Conservation (phyloP, 2,797 vertebrate species). For the Rhinella marina region DNA sequence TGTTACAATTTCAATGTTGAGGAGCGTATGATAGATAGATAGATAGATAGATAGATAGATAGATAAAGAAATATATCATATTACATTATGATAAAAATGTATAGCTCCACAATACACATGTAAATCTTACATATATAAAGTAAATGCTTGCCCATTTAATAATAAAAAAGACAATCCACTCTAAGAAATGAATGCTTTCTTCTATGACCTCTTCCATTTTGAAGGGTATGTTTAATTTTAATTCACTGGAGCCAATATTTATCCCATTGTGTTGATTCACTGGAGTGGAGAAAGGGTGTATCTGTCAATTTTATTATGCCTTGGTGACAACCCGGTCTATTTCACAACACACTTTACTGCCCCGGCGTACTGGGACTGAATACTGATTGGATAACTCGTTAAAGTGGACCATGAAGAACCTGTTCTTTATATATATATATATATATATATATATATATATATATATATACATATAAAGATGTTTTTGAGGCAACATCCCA, state of each 20-base stretch:
- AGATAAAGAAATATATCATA: background rate
- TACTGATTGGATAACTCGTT: constrained; percentile 31
- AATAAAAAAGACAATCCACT: constrained; percentile 42
- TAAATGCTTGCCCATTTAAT: constrained; percentile 5
- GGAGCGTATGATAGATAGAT: background rate
- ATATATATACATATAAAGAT: too few species aligned
- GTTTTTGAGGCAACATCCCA: too few species aligned
- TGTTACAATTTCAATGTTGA: too few species aligned
- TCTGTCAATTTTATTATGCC: constrained; percentile 60
- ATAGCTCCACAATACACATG: background rate
- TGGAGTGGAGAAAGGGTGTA: constrained; percentile 55
- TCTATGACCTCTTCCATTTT: constrained; percentile 53
- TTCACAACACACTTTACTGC: constrained; percentile 58
- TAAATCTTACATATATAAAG: constrained; percentile 38
- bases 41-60: background rate
- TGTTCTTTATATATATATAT: background rate
- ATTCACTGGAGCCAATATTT: constrained; percentile 57
- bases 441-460: background rate
- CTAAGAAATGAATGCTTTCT: constrained; percentile 20
- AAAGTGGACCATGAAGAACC: background rate
- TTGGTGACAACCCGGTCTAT: constrained; percentile 56
- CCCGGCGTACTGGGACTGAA: constrained; percentile 42
- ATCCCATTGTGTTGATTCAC: constrained; percentile 61
- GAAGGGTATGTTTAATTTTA: constrained; percentile 60
- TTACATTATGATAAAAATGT: background rate